Evolutionary conservation across 2,113 vertebrate genomes (phyloP).

Genomic region (Alethe diademata): DNA sequence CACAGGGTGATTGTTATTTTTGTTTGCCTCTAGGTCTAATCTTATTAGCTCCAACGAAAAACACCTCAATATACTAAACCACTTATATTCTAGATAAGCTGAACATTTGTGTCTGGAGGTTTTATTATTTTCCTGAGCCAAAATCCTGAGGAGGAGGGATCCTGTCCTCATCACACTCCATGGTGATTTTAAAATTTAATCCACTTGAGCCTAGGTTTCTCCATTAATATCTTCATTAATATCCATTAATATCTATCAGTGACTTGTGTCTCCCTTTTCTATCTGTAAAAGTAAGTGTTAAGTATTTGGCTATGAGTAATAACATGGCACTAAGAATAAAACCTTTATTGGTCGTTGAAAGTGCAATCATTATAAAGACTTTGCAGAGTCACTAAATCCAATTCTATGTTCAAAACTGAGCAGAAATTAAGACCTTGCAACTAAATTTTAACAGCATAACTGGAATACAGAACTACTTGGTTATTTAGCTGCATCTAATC

Average conservation of each 20-base stretch:
- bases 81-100: neutral
- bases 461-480: conserved; percentile 18
- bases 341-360: neutral
- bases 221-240: neutral
- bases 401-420: neutral
- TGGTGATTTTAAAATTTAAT: neutral
- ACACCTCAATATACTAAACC: neutral
- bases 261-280: neutral
- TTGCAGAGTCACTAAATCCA: neutral
- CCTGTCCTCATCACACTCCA: neutral
- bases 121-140: neutral
- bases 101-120: too few relatives aligned
- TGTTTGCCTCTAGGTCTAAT: neutral
- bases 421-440: neutral
- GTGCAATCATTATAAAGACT: neutral
- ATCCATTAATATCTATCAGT: too few relatives aligned
- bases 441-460: neutral
- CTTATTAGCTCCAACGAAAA: neutral
- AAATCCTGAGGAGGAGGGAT: neutral
- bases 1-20: neutral
- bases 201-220: neutral
- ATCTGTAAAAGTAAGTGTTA: neutral
- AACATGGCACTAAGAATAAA: neutral
- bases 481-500: conserved; percentile 14
- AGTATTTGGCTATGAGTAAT: neutral